Evolutionary conservation across 2,888 invertebrate genomes (phyloP).

Genomic region (Fragum fragum): DNA sequence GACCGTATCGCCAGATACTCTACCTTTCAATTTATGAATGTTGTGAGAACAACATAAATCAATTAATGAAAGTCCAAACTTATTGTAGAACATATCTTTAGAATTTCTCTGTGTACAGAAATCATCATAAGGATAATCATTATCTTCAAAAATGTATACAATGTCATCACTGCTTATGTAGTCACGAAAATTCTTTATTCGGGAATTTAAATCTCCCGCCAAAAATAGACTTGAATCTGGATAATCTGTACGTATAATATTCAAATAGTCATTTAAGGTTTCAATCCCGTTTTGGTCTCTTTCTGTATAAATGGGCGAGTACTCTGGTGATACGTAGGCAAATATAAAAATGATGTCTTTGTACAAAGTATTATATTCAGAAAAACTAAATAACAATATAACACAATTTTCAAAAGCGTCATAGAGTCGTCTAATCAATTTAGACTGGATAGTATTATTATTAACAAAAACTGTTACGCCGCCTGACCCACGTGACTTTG

Average conservation of each 20-base stretch:
- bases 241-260: neutral
- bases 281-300: neutral
- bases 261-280: neutral
- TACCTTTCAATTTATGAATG: constrained; percentile 1
- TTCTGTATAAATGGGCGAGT: neutral
- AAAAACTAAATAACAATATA: neutral
- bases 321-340: constrained; percentile 4
- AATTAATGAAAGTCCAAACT: neutral
- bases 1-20: neutral
- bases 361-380: neutral
- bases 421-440: neutral
- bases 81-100: neutral
- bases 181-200: constrained; percentile 22
- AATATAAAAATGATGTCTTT: neutral
- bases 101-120: constrained; percentile 18
- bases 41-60: constrained; percentile 7
- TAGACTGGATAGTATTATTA: neutral
- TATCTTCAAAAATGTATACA: constrained; percentile 21
- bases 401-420: neutral
- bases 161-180: constrained; percentile 28
- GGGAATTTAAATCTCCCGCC: constrained; percentile 26
- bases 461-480: constrained; percentile 8
- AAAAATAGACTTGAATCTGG: neutral
- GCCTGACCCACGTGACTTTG: neutral
- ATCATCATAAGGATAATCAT: constrained; percentile 27